Conservation (phyloP, 2,888 invertebrate genomes). For the Phania funesta region DNA sequence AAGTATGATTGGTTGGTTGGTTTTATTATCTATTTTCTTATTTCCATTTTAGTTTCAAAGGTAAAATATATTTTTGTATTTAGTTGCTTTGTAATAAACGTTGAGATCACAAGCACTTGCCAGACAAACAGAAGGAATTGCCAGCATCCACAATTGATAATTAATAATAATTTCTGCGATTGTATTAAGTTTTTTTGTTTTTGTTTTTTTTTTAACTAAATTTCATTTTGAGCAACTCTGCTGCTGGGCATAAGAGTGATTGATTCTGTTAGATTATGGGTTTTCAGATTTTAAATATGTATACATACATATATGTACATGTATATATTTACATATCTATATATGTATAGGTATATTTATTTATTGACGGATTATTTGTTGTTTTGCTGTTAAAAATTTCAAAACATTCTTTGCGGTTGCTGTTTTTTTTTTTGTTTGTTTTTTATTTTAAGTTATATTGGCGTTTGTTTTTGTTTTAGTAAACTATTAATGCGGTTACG, state of each 20-base stretch:
- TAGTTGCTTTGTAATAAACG: constrained; percentile 73
- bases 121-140: constrained; percentile 23
- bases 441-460: constrained; percentile 62
- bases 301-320: neutral
- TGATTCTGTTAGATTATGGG: constrained; percentile 48
- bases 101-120: constrained; percentile 78
- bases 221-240: constrained; percentile 16
- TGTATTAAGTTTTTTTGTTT: constrained; percentile 56
- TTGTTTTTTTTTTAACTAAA: constrained; percentile 60
- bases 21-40: constrained; percentile 70
- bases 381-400: constrained; percentile 64
- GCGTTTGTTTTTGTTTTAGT: constrained; percentile 41
- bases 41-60: constrained; percentile 65
- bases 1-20: constrained; percentile 46
- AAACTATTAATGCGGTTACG: constrained; percentile 75
- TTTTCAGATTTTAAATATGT: neutral
- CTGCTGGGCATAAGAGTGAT: constrained; percentile 13
- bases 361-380: constrained; percentile 69
- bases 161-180: neutral
- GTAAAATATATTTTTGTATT: constrained; percentile 68
- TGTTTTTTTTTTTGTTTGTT: constrained; percentile 53
- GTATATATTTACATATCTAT: neutral
- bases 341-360: constrained; percentile 48
- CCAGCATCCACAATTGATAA: neutral
- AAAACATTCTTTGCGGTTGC: constrained; percentile 47